Base-by-base conservation (phyloP, 2,797 vertebrate genomes). In the Pseudopleuronectes americanus region DNA sequence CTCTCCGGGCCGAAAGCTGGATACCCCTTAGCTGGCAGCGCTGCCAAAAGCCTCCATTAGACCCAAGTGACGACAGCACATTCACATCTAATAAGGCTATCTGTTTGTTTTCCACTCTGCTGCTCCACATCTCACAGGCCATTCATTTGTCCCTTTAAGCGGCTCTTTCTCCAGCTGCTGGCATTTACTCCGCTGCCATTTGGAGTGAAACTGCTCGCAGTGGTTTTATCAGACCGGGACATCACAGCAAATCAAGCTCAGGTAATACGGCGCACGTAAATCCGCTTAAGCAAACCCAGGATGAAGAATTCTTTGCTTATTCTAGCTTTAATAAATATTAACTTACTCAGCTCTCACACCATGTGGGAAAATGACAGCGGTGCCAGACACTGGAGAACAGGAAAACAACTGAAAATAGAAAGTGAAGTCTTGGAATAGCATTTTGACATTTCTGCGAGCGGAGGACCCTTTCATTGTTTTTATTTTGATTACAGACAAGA, bases 11-110 rank as follows among this genome's bases (percentile, higher is more conserved):
- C 71, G 57, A 70, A 31, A 77, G 80, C 43, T 73, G 67, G 62
- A 85, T 68, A 65, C 68, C 71, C 71, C 54, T 16, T 61, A 68
- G 84, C 47, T 9, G 58, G 55, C 64, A 43, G 64, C 64, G 6
- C 64, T 86, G 84, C 80, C 82, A 90, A 83, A 69, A 68, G 43
- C 58, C 76, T 82, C 71, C 57, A 82, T 80, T 77, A 79, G 64
- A 70, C 48, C 57, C 64, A 23, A 80, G 71, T 83, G 89, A 91
- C 59, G 71, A 86, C 79, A 85, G 83, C 76, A 80, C 79, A 85
- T 89, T 89, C 61, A 38, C 61, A 82, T 90, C 89, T 79, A 86
- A 89, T 86, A 89, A 83, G 68, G 53, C 66, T 79, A 84, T 89
- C 71, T 81, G 83, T 87, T 89, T 84, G 83, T 90, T 89, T 88